These are phyloP conservation scores for Percopsis transmontana DNA, from an alignment of 2,113 vertebrate genomes.

Conservation along the genomic window DNA sequence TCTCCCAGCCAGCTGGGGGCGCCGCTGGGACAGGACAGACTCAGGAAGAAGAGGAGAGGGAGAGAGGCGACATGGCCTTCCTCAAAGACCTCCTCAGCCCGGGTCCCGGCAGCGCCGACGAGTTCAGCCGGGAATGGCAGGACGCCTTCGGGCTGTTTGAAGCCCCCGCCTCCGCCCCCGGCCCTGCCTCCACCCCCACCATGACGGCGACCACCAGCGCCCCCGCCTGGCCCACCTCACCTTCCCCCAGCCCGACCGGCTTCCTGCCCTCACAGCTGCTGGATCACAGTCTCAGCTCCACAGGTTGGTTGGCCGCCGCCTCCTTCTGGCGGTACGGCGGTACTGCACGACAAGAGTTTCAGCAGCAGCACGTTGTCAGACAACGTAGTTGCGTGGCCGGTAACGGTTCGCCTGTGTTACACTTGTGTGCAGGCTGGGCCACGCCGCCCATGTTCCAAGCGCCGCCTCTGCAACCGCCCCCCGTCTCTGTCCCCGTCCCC, in stretches of 20 bases:
- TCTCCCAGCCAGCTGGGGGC: neutral
- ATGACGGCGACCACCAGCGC: neutral
- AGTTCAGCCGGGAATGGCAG: constrained; percentile 75
- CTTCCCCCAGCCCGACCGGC: constrained; percentile 65
- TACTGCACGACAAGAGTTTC: constrained; percentile 1
- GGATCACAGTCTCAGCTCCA: constrained; percentile 81
- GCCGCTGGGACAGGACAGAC: constrained; percentile 41
- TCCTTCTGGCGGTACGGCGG: constrained; percentile 22
- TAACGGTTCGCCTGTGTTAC: too few species aligned
- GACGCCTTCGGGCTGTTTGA: constrained; percentile 73
- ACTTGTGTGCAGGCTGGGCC: constrained; percentile 72
- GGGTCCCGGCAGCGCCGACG: constrained; percentile 53
- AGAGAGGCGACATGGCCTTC: constrained; percentile 82
- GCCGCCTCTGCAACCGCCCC: constrained; percentile 68
- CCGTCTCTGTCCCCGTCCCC: constrained; percentile 54
- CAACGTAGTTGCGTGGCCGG: too few species aligned
- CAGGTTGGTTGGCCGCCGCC: constrained; percentile 59
- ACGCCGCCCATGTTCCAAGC: constrained; percentile 79
- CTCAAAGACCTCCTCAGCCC: constrained; percentile 79
- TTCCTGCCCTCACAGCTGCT: constrained; percentile 88
- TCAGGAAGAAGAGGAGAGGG: constrained; percentile 75
- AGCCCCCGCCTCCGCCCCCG: constrained; percentile 25
- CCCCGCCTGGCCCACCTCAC: constrained; percentile 45
- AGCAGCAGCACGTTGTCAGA: too few species aligned
- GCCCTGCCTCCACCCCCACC: constrained; percentile 2